Base-by-base conservation (phyloP, 2,797 vertebrate species). In the Lacerta viridis region DNA sequence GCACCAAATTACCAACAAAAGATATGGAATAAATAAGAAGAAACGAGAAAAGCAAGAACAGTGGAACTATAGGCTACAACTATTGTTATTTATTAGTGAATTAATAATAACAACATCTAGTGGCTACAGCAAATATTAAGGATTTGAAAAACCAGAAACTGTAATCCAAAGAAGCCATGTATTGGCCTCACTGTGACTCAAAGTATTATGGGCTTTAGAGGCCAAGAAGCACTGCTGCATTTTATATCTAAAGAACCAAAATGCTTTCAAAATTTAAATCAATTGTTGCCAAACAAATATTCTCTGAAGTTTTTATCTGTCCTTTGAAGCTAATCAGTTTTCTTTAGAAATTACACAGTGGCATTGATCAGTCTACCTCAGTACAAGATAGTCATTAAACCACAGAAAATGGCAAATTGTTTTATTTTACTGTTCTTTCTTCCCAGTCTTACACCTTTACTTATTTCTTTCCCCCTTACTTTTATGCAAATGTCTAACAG, bases 261-360 rank as follows among this genome's bases (percentile, higher is more conserved):
- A 68, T 72, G 25, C 3, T 84, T 43, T 7, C 75, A 46, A 69
- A 83, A 25, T 9, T 9, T 72, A 78, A 88, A 59, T 15, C 13
- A 27, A n/a, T 18, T 55, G 43, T 72, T n/a, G 50, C 59, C 33
- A 36, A 68, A 79, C 41, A 7, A 27, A 69, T 64, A 55, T 55
- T 55, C 50, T 55, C 50, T 15, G 50, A 84, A 39, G 66, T 8
- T 71, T 83, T 83, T 71, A 50, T 11, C 43, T 71, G 39, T 11
- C 46, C 41, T 83, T 69, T 71, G 81, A 83, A 71, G 29, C 81
- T 71, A 71, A 71, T 50, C n/a, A 18, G 25, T 82, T 82, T 83
- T 83, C 13, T 85, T 85, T 77, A 83, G 20, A 76, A 88, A 6
- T 69, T 50, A 71, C 41, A 69, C 27, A 76, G 74, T 39, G 55